Evolutionary conservation across 2,888 invertebrate species (phyloP), one percentile per base, ranked within the genome.

Genomic region (Saturnia japonica): DNA sequence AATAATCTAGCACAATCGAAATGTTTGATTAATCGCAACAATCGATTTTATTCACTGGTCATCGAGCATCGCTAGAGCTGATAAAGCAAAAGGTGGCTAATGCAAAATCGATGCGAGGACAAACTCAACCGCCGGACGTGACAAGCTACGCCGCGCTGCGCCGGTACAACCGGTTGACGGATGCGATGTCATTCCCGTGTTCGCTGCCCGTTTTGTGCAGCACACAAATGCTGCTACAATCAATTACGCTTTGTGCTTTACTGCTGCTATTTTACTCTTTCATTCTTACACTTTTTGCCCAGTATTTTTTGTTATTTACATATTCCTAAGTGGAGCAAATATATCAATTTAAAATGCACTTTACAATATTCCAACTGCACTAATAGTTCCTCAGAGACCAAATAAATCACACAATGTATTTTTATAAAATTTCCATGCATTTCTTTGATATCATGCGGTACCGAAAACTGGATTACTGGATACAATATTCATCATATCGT

Each of bases 101-200:
- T 90, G 90, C 77, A 85, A 90, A 89, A 90, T 90, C 90, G 89
- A 90, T 90, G 80, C 51, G 69, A 51, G 70, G 68, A 43, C 47
- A 40, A 64, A 64, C 64, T n/a, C 40, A 47, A 54, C 64, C 69
- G 64, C 70, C 67, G 71, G 72, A 68, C 68, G 70, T 54, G 72
- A 68, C 42, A 16, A 42, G 68, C 42, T 51, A 42, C 28, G 19
- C 11, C 64, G 64, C n/a, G 40, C 34, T 40, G 40, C 40, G 40
- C 64, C 1, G 19, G n/a, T 7, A 64, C 8, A 2, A 16, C 40
- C 64, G 40, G 40, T 22, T 62, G 40, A 64, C 64, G 64, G 64
- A 64, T 64, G 64, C n/a, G 40, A 34, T 40, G 40, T 64, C 34
- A 19, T 40, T 19, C 40, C 64, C 64, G 64, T 64, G 64, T 64